Base-by-base conservation (phyloP, 2,888 invertebrate genomes). In the Bellardia bayeri region DNA sequence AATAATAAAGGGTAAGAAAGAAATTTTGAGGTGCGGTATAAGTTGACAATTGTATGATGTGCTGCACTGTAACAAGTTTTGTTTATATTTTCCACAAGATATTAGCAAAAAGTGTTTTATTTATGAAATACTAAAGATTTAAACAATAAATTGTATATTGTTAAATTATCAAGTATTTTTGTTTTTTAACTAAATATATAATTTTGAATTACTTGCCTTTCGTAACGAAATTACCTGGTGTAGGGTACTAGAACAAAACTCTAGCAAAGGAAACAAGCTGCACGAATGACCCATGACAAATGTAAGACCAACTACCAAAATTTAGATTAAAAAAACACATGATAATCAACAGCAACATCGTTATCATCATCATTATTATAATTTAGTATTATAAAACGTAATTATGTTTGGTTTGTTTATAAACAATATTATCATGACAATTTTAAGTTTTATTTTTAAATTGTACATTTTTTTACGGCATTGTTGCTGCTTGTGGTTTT, bases 251-350 rank as follows among this genome's bases (percentile, higher is more conserved):
- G 4, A 58, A 69, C 54, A 58, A 45, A n/a, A 14, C 54, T 63
- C 23, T 40, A 63, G 58, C 14, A 30, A 91, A 91, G 90, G 92
- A 91, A 92, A 92, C 91, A 90, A 90, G 91, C 91, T 91, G 92
- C 92, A 92, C 91, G 91, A 90, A 87, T 88, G 88, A 88, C 89
- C 89, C 88, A 87, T 84, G 78, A 86, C 86, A 84, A 82, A 79
- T 83, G 33, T 69, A 51, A 74, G 54, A 68, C 45, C 82, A 88
- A 63, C 30, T 16, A 84, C 30, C 23, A 89, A 74, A 80, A 72
- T 66, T 2, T 51, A 54, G 2, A 6, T 8, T n/a, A n/a, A 16
- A 42, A 78, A 66, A 78, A 5, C 71, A 82, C 45, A 64, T 68
- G 51, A 80, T 68, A 61, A 66, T 69, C 33, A 63, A 49, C 45